Base-by-base conservation (phyloP, 2,888 invertebrate species). In the Autographa pulchrina region DNA sequence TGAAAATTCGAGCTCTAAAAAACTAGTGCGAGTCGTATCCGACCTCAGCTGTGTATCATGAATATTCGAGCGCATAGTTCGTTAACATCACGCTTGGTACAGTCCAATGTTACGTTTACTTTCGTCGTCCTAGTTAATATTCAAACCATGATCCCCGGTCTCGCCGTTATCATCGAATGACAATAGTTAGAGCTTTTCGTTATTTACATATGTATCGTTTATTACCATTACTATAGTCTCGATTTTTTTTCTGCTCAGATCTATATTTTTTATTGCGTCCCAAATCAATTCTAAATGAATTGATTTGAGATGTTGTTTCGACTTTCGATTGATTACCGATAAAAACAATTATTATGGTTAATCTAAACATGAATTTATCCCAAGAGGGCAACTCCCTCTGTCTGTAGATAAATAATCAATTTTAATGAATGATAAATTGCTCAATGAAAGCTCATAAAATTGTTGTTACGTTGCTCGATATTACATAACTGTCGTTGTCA, bases 41-140 rank as follows among this genome's bases (percentile, higher is more conserved):
- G 74, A 31, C 78, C 78, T 65, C 59, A 9, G 54, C 54, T 56
- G 54, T 56, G 54, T 56, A 31, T 43, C 59, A 62, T 58, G 64
- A 62, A 77, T 72, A 65, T 72, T 81, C 66, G 58, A 25, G 66
- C 65, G 78, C 61, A 62, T 65, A 76, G 52, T 54, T 61, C 35
- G 60, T 58, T 77, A 73, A 81, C 63, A 68, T 78, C 73, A 70
- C 78, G 83, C 75, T 85, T 83, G 85, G 83, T 83, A 78, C 73
- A 80, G 78, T 68, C 62, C 72, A 74, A 78, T 77, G 72, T 35
- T 73, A 68, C 58, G 71, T 48, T 82, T 69, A 70, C 67, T 83
- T 71, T 81, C 78, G 68, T 73, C 58, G 52, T 18, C 48, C 63
- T 81, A 35, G 59, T 78, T 81, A 68, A 72, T 81, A 78, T 78